Base-by-base conservation (phyloP, 2,888 invertebrate species). In the Salticus scenicus region DNA sequence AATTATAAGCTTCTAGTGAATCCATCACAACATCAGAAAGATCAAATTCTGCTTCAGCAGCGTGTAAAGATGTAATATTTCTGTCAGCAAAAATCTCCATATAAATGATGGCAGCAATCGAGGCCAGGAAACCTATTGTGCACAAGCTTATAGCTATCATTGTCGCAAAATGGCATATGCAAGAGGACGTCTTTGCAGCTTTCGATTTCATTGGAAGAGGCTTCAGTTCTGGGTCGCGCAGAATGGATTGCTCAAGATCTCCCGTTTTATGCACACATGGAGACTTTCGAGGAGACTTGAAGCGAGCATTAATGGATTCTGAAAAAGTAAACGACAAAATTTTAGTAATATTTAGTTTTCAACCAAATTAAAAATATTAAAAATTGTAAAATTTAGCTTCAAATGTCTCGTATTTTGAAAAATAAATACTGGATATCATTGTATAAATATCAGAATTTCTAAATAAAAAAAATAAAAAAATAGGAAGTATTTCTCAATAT, bases 51-150 rank as follows among this genome's bases (percentile, higher is more conserved):
- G 67, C 12, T 67, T 67, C 37, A 20, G n/a, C 66, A 42, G 37
- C 27, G 1, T 20, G 20, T 17, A 7, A 1, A 5, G 5, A 24
- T 4, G 57, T 24, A 7, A 17, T 17, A 24, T 57, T 57, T 17
- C 17, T 24, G 17, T 2, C 2, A 2, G 77, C 28, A 31, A 84
- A 73, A 7, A 84, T 12, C 63, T 84, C 83, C 57, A 77, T 41
- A n/a, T 77, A 84, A 14, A 84, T 30, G 17, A 84, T 73, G 0
- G 73, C 77, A 4, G 51, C 77, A 42, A 84, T 77, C 0, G 69
- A 51, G 5, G 73, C 24, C 8, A 84, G 14, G 7, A 84, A 37
- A 7, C 77, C 77, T 5, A 84, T 24, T 14, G 69, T 57, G 57
- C 71, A 66, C 17, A 84, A 7, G 2, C 57, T 24, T 10, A 77